Conservation (phyloP, 2,888 invertebrate genomes). For the Leucoma salicis region DNA sequence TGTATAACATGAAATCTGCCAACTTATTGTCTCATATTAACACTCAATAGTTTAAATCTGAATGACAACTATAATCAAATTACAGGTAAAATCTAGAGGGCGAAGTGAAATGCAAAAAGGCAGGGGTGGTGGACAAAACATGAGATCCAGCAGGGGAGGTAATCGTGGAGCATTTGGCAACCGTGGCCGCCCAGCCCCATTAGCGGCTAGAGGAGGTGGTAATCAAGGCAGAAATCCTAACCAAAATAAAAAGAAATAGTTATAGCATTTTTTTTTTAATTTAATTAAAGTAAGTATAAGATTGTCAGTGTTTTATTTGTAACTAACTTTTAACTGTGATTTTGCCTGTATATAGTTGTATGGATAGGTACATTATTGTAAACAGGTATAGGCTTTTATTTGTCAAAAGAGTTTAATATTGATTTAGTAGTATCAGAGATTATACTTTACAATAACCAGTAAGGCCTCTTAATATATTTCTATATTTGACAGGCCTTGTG, state of each 20-base stretch:
- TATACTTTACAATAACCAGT: no score
- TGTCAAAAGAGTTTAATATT: no score
- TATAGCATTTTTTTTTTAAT: constrained; percentile 16
- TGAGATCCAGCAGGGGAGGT: constrained; percentile 83
- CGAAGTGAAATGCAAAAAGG: constrained; percentile 89
- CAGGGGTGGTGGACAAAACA: constrained; percentile 85
- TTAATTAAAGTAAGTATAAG: constrained; percentile 47
- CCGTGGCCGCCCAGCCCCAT: constrained; percentile 80
- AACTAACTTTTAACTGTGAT: no score
- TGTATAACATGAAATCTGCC: no score
- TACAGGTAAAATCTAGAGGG: constrained; percentile 86
- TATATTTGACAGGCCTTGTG: no score
- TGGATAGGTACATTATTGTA: no score
- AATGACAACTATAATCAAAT: background rate
- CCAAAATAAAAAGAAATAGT: constrained; percentile 69
- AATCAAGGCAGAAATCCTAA: constrained; percentile 51
- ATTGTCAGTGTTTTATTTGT: constrained; percentile 19
- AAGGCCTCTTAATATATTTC: no score
- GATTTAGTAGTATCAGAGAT: no score
- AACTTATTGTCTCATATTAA: no score
- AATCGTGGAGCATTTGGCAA: constrained; percentile 84
- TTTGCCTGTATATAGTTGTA: no score
- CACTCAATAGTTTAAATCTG: no score
- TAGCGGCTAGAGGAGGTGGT: constrained; percentile 77
- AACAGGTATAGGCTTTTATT: no score